phyloP scores from a whole-genome alignment of 2,888 invertebrate genomes.

The Zhuqinia jingwanae region DNA sequence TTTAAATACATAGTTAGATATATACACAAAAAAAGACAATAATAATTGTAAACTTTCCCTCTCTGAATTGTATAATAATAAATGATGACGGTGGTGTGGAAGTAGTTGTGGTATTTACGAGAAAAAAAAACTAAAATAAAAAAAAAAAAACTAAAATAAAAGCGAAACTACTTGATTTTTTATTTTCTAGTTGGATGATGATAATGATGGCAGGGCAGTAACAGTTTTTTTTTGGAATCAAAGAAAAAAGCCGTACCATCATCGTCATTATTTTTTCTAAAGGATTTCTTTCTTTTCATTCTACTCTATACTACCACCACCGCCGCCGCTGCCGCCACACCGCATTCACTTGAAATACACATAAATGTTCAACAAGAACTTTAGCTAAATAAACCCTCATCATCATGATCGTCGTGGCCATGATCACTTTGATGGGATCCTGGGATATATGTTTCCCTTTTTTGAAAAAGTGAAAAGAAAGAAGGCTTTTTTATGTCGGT shows the following conservation, averaged over 20 bases:
- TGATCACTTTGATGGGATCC: slow-evolving; percentile 35
- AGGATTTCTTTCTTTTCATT: slow-evolving; percentile 29
- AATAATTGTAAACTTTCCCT: slow-evolving; percentile 21
- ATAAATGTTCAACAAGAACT: slow-evolving; percentile 14
- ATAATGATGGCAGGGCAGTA: background rate
- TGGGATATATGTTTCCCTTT: background rate
- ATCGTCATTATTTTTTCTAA: slow-evolving; percentile 50
- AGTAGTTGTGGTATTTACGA: slow-evolving; percentile 18
- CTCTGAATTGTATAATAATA: slow-evolving; percentile 34
- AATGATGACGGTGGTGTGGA: slow-evolving; percentile 21
- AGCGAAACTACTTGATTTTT: slow-evolving; percentile 49
- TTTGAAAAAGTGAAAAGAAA: slow-evolving; percentile 47
- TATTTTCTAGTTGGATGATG: slow-evolving; percentile 14
- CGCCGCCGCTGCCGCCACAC: too few relatives aligned
- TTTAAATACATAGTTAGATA: slow-evolving; percentile 44
- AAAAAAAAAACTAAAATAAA: too few relatives aligned
- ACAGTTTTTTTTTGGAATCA: too few relatives aligned
- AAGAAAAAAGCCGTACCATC: slow-evolving; percentile 46
- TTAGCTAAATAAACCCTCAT: slow-evolving; percentile 57
- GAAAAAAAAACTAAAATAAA: slow-evolving; percentile 30
- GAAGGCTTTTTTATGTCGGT: slow-evolving; percentile 24
- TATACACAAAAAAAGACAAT: slow-evolving; percentile 11
- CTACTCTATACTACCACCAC: too few relatives aligned
- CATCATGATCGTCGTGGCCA: background rate
- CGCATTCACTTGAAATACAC: background rate